A percentile compares a stretch with the other conserved stretches of the same genome.
Evolutionary conservation across 2,797 vertebrate species (phyloP).

Genomic region (Simalia tracyae): DNA sequence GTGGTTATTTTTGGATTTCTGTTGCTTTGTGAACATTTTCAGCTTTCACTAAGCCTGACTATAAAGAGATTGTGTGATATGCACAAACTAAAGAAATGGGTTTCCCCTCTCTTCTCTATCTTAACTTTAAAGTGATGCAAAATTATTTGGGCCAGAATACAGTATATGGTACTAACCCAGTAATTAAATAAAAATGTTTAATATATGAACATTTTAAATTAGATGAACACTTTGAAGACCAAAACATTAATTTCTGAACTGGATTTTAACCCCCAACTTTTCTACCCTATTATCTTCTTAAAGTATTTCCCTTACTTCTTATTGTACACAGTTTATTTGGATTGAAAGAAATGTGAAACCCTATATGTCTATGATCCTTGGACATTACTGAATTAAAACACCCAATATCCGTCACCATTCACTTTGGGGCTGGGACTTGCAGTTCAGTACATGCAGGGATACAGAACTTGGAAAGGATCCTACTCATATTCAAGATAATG

Average conservation of each 20-base stretch:
- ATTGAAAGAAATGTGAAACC: slow-evolving; percentile 11
- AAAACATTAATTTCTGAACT: neutral
- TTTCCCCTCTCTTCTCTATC: neutral
- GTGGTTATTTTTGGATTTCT: slow-evolving; percentile 17
- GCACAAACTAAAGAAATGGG: neutral
- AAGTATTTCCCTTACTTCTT: neutral
- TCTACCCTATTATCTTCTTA: neutral
- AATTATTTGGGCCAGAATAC: neutral
- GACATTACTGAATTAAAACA: neutral
- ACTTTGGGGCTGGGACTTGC: neutral
- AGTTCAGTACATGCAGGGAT: neutral
- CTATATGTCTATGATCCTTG: neutral
- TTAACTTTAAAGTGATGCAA: slow-evolving; percentile 11
- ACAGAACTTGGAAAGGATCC: neutral
- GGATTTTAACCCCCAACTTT: neutral
- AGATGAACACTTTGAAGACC: neutral
- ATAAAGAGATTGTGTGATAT: neutral
- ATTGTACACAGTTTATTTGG: neutral
- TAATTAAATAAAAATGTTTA: neutral
- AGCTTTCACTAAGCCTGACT: neutral
- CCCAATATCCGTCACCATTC: neutral
- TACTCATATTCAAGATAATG: neutral
- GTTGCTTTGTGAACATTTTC: neutral
- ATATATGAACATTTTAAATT: neutral
- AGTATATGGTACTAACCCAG: neutral